phyloP scores from a whole-genome alignment of 2,888 invertebrate species.

The Xanthorhoe spadicearia region DNA sequence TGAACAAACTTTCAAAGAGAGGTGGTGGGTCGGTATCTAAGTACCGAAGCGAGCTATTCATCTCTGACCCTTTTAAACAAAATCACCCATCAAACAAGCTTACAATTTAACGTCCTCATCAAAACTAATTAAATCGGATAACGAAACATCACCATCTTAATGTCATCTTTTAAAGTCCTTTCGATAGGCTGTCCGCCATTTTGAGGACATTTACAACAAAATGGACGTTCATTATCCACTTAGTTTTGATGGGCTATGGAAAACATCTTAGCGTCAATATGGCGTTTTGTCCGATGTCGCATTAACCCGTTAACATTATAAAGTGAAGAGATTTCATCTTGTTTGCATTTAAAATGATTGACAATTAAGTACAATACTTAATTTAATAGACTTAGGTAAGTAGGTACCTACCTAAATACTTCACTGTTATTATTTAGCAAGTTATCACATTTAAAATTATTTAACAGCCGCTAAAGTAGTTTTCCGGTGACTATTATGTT shows the following conservation, averaged over 20 bases:
- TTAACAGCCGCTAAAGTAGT: too few species aligned
- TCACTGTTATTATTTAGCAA: too few species aligned
- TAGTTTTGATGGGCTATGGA: slow-evolving; percentile 51
- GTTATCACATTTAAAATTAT: too few species aligned
- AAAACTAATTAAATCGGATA: slow-evolving; percentile 33
- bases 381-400: too few species aligned
- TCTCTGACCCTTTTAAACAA: slow-evolving; percentile 16
- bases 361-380: not conserved
- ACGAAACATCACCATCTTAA: slow-evolving; percentile 28
- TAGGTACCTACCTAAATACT: too few species aligned
- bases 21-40: too few species aligned
- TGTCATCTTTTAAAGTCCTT: slow-evolving; percentile 35
- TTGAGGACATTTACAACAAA: slow-evolving; percentile 56
- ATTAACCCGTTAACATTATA: slow-evolving; percentile 42
- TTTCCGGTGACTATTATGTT: too few species aligned
- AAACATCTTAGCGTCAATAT: slow-evolving; percentile 67
- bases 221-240: slow-evolving; percentile 56
- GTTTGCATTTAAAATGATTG: not conserved
- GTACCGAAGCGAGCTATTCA: slow-evolving; percentile 1
- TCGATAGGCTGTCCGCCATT: slow-evolving; percentile 44
- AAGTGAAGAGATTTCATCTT: not conserved
- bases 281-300: slow-evolving; percentile 64
- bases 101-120: slow-evolving; percentile 27
- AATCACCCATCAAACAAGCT: slow-evolving; percentile 25
- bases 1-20: not conserved